Evolutionary conservation across 2,888 invertebrate species (phyloP).

Genomic region (Thelaira solivaga): DNA sequence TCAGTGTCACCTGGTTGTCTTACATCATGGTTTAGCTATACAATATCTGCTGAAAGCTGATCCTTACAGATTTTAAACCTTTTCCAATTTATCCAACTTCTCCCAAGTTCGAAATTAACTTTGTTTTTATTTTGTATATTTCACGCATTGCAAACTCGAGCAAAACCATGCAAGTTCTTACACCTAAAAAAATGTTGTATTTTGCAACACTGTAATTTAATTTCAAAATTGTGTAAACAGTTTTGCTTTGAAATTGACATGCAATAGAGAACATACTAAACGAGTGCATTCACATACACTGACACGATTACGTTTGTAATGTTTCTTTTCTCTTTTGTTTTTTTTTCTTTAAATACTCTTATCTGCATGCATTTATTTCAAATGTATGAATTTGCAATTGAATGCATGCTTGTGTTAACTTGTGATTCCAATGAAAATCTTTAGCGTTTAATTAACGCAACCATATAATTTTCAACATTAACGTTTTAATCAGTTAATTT

Average conservation of each 20-base stretch:
- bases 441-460: conserved; percentile 63
- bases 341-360: neutral
- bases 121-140: neutral
- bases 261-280: neutral
- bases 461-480: conserved; percentile 60
- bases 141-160: conserved; percentile 9
- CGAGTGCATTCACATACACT: no score
- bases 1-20: no score
- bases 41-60: no score
- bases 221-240: conserved; percentile 1
- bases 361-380: neutral
- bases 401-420: conserved; percentile 41
- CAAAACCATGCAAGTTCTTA: neutral
- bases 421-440: conserved; percentile 43
- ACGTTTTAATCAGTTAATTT: conserved; percentile 62
- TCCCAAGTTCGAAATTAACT: neutral
- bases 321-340: no score
- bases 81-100: no score
- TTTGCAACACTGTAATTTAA: conserved; percentile 4
- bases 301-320: no score
- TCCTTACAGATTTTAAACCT: no score
- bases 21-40: no score
- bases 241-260: neutral
- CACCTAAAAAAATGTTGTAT: neutral
- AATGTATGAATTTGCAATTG: conserved; percentile 6